Conservation (phyloP, 2,888 invertebrate species). For the Catocala sponsa region DNA sequence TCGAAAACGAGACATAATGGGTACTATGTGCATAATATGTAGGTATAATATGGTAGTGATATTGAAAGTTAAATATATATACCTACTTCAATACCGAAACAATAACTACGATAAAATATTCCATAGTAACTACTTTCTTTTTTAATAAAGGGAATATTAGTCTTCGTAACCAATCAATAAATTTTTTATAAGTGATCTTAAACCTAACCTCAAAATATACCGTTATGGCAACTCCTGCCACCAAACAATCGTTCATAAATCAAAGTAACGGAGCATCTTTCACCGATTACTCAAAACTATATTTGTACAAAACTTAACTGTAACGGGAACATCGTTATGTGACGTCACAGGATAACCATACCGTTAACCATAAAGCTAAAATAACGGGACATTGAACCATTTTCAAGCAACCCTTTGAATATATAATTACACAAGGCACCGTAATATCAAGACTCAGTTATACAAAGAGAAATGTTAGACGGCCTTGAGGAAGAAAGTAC, state of each 20-base stretch:
- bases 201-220: slow-evolving; percentile 12
- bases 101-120: no score
- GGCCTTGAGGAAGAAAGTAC: slow-evolving; percentile 78
- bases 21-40: slow-evolving; percentile 1
- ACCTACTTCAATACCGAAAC: no score
- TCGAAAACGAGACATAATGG: slow-evolving; percentile 26
- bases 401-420: slow-evolving; percentile 83
- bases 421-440: slow-evolving; percentile 82
- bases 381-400: slow-evolving; percentile 78
- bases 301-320: slow-evolving; percentile 56
- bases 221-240: neutral
- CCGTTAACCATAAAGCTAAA: slow-evolving; percentile 75
- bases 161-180: no score
- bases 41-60: no score
- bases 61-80: no score
- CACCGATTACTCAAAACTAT: slow-evolving; percentile 72
- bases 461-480: slow-evolving; percentile 78
- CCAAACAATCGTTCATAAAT: slow-evolving; percentile 38
- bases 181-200: no score
- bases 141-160: no score
- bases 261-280: slow-evolving; percentile 54
- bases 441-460: slow-evolving; percentile 75
- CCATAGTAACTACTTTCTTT: no score
- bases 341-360: slow-evolving; percentile 58
- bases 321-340: slow-evolving; percentile 44